These are phyloP conservation scores for Galemys pyrenaicus DNA, from an alignment of 2,113 vertebrate species.

Conservation along the genomic window DNA sequence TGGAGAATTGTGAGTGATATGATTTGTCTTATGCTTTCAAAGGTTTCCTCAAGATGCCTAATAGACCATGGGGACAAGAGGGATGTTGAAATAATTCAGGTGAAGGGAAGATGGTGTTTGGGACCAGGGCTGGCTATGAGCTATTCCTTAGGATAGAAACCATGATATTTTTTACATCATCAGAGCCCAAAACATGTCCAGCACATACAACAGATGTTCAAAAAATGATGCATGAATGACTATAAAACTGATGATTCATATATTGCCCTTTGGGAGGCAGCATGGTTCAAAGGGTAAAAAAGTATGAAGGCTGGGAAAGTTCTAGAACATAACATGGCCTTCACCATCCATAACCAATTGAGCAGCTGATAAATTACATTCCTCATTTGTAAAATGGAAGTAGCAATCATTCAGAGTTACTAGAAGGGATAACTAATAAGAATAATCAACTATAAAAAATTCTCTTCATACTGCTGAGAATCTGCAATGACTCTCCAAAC, in stretches of 20 bases:
- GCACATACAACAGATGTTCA: neutral
- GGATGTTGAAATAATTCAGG: neutral
- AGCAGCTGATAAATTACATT: neutral
- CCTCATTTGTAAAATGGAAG: neutral
- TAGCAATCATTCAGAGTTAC: neutral
- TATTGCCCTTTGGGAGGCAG: neutral
- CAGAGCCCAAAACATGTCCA: neutral
- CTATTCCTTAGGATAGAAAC: neutral
- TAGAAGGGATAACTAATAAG: neutral
- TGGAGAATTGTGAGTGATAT: neutral
- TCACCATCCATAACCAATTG: neutral
- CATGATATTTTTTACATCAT: neutral
- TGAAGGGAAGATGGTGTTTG: neutral
- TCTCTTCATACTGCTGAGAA: neutral
- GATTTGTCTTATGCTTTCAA: neutral
- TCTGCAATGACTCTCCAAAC: neutral
- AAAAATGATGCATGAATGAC: neutral
- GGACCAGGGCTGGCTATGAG: neutral
- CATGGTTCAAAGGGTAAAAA: neutral
- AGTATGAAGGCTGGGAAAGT: neutral
- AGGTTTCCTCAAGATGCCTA: neutral
- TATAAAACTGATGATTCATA: neutral
- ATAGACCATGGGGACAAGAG: neutral
- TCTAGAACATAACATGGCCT: neutral
- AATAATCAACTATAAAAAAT: neutral